Evolutionary conservation across 1,140 invertebrate species (phyloP).

Genomic region (Ceratosolen fusciceps): DNA sequence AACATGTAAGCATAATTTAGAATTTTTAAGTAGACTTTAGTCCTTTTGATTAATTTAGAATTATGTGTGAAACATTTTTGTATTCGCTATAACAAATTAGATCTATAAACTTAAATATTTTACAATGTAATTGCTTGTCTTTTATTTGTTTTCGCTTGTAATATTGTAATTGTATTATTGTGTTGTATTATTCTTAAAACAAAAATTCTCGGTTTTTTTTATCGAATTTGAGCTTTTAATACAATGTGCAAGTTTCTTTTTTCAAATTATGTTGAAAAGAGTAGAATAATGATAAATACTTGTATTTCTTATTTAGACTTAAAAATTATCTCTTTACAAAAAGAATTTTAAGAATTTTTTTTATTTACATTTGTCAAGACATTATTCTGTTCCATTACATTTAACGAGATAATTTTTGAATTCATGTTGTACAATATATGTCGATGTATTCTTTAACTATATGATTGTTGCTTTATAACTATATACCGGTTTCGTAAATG

Average conservation of each 20-base stretch:
- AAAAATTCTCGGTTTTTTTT: slow-evolving; percentile 28
- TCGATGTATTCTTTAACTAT: no score
- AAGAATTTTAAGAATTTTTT: no score
- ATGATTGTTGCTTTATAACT: no score
- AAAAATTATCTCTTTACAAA: no score
- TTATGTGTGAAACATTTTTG: slow-evolving; percentile 41
- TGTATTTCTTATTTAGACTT: background rate
- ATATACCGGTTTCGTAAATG: no score
- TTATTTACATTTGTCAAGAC: no score
- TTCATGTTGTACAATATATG: no score
- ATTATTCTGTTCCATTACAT: no score
- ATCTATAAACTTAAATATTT: slow-evolving; percentile 26
- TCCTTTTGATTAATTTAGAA: slow-evolving; percentile 36
- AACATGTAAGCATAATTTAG: slow-evolving; percentile 63
- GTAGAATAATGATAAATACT: background rate
- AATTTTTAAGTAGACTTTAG: slow-evolving; percentile 31
- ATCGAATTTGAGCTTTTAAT: slow-evolving; percentile 35
- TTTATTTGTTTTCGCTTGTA: slow-evolving; percentile 41
- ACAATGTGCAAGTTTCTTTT: background rate
- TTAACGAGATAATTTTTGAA: no score
- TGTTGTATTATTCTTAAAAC: slow-evolving; percentile 22
- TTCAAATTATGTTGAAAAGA: background rate
- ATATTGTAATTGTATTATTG: slow-evolving; percentile 20
- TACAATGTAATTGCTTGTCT: slow-evolving; percentile 30
- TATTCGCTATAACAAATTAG: background rate